Percentiles rank a stretch among this genome's conserved stretches.
These are phyloP conservation scores for Turritopsis dohrnii DNA, from an alignment of 30 jellyfish, hydroid and myxozoan genomes.

Conservation along the genomic window DNA sequence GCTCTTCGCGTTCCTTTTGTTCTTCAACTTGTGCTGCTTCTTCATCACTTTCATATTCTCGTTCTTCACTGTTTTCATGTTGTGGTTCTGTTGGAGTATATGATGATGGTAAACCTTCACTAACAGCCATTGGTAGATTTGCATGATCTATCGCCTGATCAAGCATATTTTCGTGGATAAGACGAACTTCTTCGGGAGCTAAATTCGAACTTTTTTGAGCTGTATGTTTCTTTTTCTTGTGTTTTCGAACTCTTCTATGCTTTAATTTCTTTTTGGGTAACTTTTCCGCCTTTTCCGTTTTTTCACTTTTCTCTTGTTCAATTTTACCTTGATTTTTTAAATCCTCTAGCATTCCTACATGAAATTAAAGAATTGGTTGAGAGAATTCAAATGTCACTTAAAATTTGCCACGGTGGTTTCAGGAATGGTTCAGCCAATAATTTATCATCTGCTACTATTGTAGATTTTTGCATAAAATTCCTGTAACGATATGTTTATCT, in stretches of 20 bases:
- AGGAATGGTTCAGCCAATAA: too few relatives aligned
- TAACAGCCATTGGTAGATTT: constrained; percentile 50
- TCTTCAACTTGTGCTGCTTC: constrained; percentile 27
- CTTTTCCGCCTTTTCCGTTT: constrained; percentile 17
- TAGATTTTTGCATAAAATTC: too few relatives aligned
- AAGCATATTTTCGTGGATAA: constrained; percentile 71
- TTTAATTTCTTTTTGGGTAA: constrained; percentile 33
- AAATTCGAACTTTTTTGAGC: constrained; percentile 35
- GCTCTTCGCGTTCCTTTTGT: constrained; percentile 30
- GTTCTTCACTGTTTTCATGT: constrained; percentile 33
- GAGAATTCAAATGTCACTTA: too few relatives aligned
- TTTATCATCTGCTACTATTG: too few relatives aligned
- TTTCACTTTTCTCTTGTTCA: constrained; percentile 30
- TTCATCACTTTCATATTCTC: constrained; percentile 31
- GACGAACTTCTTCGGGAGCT: constrained; percentile 57
- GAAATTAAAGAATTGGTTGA: background rate
- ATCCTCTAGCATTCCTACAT: constrained; percentile 52
- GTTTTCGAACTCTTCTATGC: constrained; percentile 45
- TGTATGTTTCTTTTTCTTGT: constrained; percentile 37
- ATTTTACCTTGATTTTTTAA: constrained; percentile 23
- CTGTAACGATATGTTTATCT: too few relatives aligned
- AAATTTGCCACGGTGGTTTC: too few relatives aligned
- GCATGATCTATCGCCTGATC: constrained; percentile 71
- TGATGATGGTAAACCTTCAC: constrained; percentile 45
- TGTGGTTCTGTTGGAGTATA: constrained; percentile 40